phyloP scores from a whole-genome alignment of 2,797 vertebrate genomes.

The Aplochiton taeniatus region DNA sequence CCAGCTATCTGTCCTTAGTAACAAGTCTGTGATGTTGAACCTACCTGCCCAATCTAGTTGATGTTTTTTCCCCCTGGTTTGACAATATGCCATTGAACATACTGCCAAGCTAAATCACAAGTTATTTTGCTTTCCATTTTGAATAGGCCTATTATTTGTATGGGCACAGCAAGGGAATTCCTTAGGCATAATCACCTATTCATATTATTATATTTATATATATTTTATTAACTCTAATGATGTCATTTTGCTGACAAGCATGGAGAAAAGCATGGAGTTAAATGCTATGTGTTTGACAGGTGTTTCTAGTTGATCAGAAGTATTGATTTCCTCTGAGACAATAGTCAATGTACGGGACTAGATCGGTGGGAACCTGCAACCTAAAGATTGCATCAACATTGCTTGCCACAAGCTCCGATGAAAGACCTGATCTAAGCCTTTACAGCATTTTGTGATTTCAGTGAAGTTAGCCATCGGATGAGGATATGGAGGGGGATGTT shows the following conservation, averaged over 20 bases:
- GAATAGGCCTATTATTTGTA: too few species aligned
- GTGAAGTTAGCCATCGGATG: slow-evolving; percentile 47
- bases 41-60: too few species aligned
- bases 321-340: slow-evolving; percentile 42
- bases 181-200: too few species aligned
- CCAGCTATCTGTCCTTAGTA: too few species aligned
- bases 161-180: too few species aligned
- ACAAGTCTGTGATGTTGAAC: too few species aligned
- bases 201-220: too few species aligned
- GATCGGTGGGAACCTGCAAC: slow-evolving; percentile 6
- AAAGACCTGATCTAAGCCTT: slow-evolving; percentile 43
- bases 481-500: slow-evolving; percentile 1
- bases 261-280: slow-evolving; percentile 3
- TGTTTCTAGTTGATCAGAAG: slow-evolving; percentile 33
- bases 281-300: slow-evolving; percentile 17
- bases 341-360: neutral
- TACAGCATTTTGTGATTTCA: slow-evolving; percentile 43
- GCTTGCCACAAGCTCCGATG: slow-evolving; percentile 22
- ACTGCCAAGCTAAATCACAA: too few species aligned
- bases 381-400: too few species aligned
- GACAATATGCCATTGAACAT: too few species aligned
- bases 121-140: neutral
- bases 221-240: neutral
- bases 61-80: too few species aligned
- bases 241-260: neutral